Conservation (phyloP, 1,140 invertebrate genomes). For the Chelonus insularis region DNA sequence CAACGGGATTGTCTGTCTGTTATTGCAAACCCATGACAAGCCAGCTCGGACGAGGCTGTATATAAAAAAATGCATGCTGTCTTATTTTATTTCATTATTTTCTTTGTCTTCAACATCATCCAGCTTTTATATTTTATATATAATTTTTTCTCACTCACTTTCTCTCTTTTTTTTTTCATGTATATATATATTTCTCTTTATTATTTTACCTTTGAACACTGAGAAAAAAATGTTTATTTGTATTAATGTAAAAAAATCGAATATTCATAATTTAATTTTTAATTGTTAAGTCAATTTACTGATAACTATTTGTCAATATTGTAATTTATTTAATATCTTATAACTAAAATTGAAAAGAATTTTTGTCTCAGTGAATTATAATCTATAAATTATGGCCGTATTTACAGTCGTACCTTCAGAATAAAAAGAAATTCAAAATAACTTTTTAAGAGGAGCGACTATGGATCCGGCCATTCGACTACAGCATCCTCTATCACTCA, state of each 20-base stretch:
- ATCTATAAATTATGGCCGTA: slow-evolving; percentile 18
- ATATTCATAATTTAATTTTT: too few relatives aligned
- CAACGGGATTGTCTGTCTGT: slow-evolving; percentile 27
- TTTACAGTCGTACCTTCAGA: background rate
- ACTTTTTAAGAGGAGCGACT: slow-evolving; percentile 5
- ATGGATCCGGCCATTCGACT: slow-evolving; percentile 26
- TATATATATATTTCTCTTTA: slow-evolving; percentile 21
- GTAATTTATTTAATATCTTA: slow-evolving; percentile 19
- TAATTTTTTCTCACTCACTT: slow-evolving; percentile 15
- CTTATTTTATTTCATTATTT: background rate
- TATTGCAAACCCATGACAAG: slow-evolving; percentile 19
- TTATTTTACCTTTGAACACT: too few relatives aligned
- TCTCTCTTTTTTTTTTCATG: too few relatives aligned
- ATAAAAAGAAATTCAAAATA: background rate
- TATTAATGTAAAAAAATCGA: too few relatives aligned
- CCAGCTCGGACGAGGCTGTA: background rate
- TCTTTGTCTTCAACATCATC: slow-evolving; percentile 8
- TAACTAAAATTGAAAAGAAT: slow-evolving; percentile 18
- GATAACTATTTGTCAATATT: slow-evolving; percentile 7
- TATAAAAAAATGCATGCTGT: slow-evolving; percentile 4
- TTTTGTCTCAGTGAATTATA: background rate
- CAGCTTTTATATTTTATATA: slow-evolving; percentile 9
- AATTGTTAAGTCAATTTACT: too few relatives aligned
- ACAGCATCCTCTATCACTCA: slow-evolving; percentile 8
- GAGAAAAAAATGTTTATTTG: too few relatives aligned